Base-by-base conservation (phyloP, 2,888 invertebrate genomes). In the Diploptera punctata region DNA sequence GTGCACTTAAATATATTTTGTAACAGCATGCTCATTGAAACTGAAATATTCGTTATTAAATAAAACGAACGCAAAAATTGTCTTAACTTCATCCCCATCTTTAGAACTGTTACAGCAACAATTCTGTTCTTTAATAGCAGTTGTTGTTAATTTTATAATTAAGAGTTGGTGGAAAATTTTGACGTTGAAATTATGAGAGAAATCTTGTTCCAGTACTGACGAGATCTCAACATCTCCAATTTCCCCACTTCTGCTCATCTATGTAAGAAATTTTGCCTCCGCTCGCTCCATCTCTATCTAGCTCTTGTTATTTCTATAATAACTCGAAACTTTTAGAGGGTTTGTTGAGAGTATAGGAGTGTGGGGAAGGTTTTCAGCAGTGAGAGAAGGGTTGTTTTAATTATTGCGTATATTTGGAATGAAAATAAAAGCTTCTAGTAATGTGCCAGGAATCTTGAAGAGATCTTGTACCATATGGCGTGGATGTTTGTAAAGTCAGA, bases 261-360 rank as follows among this genome's bases (percentile, higher is more conserved):
- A 3, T 26, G 26, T 54, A 54, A 26, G 49, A 49, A 49, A 19
- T 49, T 49, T 19, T 5, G 3, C 49, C 0, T 18, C n/a, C 19
- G 1, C 4, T 9, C 10, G 7, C 47, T n/a, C 47, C 16, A 3
- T n/a, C 47, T n/a, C 47, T n/a, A 47, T 13, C 47, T 47, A 10
- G 47, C 54, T 2, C 24, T 10, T 54, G 29, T 54, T 26, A 54
- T 54, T 24, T 54, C 26, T 26, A 24, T 54, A 24, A 54, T 54
- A 54, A 54, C 54, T 54, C 24, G 13, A 54, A 54, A 54, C 54
- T 54, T 54, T 54, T 19, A 49, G 18, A n/a, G 49, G 49, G 21
- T 49, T 5, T n/a, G 49, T 49, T 49, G 49, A 21, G n/a, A 49
- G 49, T 9, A n/a, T n/a, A n/a, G n/a, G n/a, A n/a, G n/a, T n/a